Evolutionary conservation across 2,113 vertebrate genomes (phyloP).

Genomic region (Pycnonotus jocosus): DNA sequence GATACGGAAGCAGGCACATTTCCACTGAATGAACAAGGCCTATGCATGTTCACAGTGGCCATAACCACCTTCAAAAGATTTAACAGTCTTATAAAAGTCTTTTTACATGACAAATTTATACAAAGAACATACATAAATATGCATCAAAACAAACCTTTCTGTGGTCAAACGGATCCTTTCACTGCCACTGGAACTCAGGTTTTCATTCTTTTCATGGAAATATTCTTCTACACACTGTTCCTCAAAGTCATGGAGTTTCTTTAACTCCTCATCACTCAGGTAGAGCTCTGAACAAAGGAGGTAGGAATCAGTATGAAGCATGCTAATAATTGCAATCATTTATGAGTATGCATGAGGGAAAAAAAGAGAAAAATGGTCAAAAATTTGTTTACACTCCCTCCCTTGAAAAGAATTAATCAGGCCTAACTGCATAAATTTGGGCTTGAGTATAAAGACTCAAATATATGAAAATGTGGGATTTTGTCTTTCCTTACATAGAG

Average conservation of each 20-base stretch:
- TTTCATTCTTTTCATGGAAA: conserved; percentile 82
- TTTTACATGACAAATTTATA: neutral
- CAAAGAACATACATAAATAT: neutral
- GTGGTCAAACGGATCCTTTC: conserved; percentile 83
- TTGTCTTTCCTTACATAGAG: neutral
- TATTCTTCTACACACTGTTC: conserved; percentile 87
- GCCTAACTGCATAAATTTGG: neutral
- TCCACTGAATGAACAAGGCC: neutral
- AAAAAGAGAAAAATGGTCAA: neutral
- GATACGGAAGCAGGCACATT: neutral
- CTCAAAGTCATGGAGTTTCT: conserved; percentile 94
- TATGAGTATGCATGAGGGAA: neutral
- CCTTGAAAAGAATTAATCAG: neutral
- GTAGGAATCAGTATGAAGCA: neutral
- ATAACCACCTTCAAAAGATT: neutral
- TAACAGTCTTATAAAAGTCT: neutral
- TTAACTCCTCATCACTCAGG: conserved; percentile 84
- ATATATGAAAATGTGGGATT: rapidly evolving
- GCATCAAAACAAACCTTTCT: conserved; percentile 70
- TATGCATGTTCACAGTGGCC: neutral
- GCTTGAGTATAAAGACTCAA: neutral
- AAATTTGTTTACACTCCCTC: neutral
- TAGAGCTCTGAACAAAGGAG: conserved; percentile 80
- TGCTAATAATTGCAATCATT: neutral
- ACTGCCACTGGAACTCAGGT: conserved; percentile 69